Evolutionary conservation across 2,797 vertebrate species (phyloP).

Genomic region (Knipowitschia caucasica): DNA sequence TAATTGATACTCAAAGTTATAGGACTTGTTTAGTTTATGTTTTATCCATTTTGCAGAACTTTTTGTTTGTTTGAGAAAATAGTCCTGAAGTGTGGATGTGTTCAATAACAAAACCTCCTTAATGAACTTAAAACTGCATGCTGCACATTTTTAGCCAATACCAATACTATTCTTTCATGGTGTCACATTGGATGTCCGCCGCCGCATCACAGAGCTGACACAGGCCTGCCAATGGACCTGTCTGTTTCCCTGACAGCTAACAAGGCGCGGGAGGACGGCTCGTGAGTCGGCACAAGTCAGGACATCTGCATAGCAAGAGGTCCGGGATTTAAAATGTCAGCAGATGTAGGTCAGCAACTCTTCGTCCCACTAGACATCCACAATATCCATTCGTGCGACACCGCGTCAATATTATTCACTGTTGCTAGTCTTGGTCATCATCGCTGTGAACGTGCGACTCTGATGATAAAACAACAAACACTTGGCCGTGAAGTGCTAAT

Average conservation of each 20-base stretch:
- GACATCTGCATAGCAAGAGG: slow-evolving; percentile 35
- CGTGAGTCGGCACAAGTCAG: slow-evolving; percentile 43
- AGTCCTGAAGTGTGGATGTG: too few relatives aligned
- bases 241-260: slow-evolving; percentile 57
- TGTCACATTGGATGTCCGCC: not conserved
- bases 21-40: too few relatives aligned
- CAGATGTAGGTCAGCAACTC: slow-evolving; percentile 68
- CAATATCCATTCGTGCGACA: slow-evolving; percentile 24
- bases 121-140: not conserved
- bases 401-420: slow-evolving; percentile 8
- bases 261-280: slow-evolving; percentile 54
- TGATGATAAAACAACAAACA: not conserved
- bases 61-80: too few relatives aligned
- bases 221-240: slow-evolving; percentile 40
- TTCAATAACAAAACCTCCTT: too few relatives aligned
- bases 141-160: not conserved
- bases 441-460: not conserved
- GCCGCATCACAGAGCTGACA: slow-evolving; percentile 16
- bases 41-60: too few relatives aligned
- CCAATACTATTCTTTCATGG: not conserved
- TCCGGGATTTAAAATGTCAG: slow-evolving; percentile 61
- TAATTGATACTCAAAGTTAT: too few relatives aligned
- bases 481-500: not conserved
- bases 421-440: not conserved
- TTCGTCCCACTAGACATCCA: slow-evolving; percentile 48